phyloP scores from a whole-genome alignment of 2,888 invertebrate genomes.

The Cerastoderma edule region DNA sequence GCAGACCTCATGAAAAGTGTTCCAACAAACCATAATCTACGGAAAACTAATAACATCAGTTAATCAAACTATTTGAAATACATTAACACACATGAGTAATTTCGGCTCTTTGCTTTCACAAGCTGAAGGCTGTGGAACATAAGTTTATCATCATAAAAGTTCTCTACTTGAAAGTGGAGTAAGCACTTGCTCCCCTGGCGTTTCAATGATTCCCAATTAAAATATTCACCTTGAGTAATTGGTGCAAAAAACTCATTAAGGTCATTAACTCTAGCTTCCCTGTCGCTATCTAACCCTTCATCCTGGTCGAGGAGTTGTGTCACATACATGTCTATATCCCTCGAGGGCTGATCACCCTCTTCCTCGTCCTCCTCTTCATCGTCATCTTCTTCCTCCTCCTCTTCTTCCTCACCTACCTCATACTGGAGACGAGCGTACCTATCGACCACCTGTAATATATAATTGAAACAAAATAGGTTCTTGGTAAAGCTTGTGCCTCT shows the following conservation, averaged over 20 bases:
- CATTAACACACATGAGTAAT: too few species aligned
- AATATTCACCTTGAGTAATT: background rate
- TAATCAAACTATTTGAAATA: background rate
- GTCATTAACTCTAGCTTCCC: background rate
- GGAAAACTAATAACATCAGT: background rate
- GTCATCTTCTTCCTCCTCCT: conserved; percentile 46
- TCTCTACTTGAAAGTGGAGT: too few species aligned
- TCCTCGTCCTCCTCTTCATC: conserved; percentile 49
- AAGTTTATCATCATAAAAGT: too few species aligned
- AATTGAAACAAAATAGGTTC: background rate
- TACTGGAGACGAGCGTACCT: conserved; percentile 67
- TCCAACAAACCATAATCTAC: too few species aligned
- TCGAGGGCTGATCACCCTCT: background rate
- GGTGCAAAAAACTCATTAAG: background rate
- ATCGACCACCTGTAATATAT: conserved; percentile 62
- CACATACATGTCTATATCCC: conserved; percentile 7
- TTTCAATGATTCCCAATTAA: too few species aligned
- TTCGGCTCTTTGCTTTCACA: too few species aligned
- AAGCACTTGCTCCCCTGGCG: too few species aligned
- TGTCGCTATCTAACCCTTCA: conserved; percentile 2
- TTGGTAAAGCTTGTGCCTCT: background rate
- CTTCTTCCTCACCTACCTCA: conserved; percentile 40
- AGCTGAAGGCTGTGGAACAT: too few species aligned
- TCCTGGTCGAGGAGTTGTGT: conserved; percentile 4
- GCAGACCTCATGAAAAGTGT: too few species aligned